phyloP scores from a whole-genome alignment of 2,888 invertebrate genomes.

The Cephalotes varians region DNA sequence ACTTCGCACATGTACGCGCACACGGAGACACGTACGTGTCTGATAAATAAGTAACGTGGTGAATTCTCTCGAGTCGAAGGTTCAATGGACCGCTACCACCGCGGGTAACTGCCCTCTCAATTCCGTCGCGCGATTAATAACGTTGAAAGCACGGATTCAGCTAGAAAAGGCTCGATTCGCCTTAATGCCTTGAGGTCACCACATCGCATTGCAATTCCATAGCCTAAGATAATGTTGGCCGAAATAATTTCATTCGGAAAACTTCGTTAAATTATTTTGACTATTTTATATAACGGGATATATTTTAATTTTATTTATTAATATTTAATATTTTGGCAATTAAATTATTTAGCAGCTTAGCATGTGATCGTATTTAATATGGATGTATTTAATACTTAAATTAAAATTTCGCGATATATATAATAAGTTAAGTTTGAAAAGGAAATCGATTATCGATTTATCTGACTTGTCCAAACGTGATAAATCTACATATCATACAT shows the following conservation, averaged over 20 bases:
- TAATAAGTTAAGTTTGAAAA: background rate
- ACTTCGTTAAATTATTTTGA: background rate
- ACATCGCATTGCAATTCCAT: background rate
- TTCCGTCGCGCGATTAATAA: slow-evolving; percentile 64
- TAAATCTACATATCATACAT: background rate
- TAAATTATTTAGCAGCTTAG: background rate
- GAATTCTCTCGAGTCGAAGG: slow-evolving; percentile 70
- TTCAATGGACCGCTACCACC: slow-evolving; percentile 67
- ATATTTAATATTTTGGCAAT: background rate
- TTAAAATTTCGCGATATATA: background rate
- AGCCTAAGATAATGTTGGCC: background rate
- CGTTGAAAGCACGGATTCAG: slow-evolving; percentile 66
- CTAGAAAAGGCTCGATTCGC: slow-evolving; percentile 35
- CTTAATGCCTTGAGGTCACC: slow-evolving; percentile 11
- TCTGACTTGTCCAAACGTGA: background rate
- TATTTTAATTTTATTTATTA: background rate
- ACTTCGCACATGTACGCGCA: background rate
- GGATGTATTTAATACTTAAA: too few relatives aligned
- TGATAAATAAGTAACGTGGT: slow-evolving; percentile 74
- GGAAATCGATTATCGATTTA: background rate
- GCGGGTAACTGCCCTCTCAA: slow-evolving; percentile 40
- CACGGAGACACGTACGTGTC: slow-evolving; percentile 51
- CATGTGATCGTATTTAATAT: background rate
- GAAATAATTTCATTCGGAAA: background rate
- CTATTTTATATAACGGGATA: background rate